Percentiles rank a stretch among this genome's conserved stretches.
phyloP scores from a whole-genome alignment of 2,888 invertebrate species.

The Rotaria magnacalcarata region DNA sequence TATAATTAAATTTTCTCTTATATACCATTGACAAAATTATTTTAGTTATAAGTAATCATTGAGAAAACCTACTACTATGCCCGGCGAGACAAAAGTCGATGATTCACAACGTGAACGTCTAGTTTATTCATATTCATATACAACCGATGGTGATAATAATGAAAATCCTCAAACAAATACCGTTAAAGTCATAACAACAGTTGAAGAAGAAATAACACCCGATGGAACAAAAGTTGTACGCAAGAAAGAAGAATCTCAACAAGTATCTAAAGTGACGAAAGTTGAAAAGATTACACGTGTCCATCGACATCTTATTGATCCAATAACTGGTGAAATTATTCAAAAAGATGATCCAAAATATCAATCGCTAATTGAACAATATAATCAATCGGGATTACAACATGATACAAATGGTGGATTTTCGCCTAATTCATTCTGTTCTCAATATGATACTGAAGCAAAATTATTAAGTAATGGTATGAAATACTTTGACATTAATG shows the following conservation, averaged over 20 bases:
- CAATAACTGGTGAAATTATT: constrained; percentile 41
- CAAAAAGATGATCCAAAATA: constrained; percentile 23
- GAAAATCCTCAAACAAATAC: constrained; percentile 39
- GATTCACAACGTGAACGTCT: constrained; percentile 42
- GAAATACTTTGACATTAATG: not conserved
- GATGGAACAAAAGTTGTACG: constrained; percentile 46
- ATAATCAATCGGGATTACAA: not conserved
- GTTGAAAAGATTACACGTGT: constrained; percentile 40
- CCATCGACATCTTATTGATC: constrained; percentile 43
- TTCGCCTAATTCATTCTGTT: not conserved
- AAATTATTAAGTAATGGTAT: not conserved
- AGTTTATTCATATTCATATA: constrained; percentile 43
- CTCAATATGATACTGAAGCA: not conserved
- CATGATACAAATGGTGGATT: not conserved
- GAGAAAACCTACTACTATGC: not conserved
- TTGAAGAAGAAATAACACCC: constrained; percentile 45
- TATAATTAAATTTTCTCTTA: not conserved
- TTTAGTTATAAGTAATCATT: not conserved
- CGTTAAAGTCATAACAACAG: constrained; percentile 45
- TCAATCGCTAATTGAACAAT: not conserved
- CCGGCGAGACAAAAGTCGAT: constrained; percentile 15
- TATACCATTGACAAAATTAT: too few species aligned
- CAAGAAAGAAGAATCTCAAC: constrained; percentile 43
- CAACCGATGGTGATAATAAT: constrained; percentile 37
- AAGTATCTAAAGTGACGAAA: constrained; percentile 46